Base-by-base conservation (phyloP, 2,113 vertebrate species). In the Rhinoptilus africanus region DNA sequence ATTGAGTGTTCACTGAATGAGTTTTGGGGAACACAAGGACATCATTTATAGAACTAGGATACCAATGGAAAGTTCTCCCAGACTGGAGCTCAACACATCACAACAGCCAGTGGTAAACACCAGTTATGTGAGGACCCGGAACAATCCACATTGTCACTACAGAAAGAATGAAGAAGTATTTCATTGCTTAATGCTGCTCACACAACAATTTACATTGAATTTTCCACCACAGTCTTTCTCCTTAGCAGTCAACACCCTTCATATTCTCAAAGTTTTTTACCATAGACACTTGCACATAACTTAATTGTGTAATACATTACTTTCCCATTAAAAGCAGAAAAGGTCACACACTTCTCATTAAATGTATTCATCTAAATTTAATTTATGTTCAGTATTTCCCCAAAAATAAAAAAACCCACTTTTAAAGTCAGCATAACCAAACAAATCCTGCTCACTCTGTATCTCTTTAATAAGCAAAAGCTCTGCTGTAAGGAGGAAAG, bases 241-340 rank as follows among this genome's bases (percentile, higher is more conserved):
- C 57, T 90, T 54, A 63, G 54, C 48, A 81, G 89, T 56, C 45
- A 90, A 87, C 0, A 0, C 37, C 39, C 56, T 85, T 84, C 51
- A 17, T 56, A 54, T 51, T 72, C 19, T 63, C 77, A 47, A 60
- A 72, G 62, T 54, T 72, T 79, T 95, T 90, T 66, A 92, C 76
- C 34, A 67, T 37, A 82, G 37, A 39, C 45, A 57, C 74, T 74
- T 83, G 37, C 54, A 71, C 63, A 26, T 51, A 85, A 93, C 48
- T 85, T 81, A 92, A 84, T 69, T 73, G 20, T 19, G 17, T 63
- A 86, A 90, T 47, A 66, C 22, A 85, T 89, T 91, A 75, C 27
- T 86, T 94, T 82, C 75, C 62, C 43, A 87, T 89, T 92, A 92
- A n/a, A 75, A 78, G n/a, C 75, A 94, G 77, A 94, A 96, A 96